Evolutionary conservation across 2,113 vertebrate species (phyloP), one percentile per base, ranked within the genome.

Genomic region (Nannobrachium achirus): DNA sequence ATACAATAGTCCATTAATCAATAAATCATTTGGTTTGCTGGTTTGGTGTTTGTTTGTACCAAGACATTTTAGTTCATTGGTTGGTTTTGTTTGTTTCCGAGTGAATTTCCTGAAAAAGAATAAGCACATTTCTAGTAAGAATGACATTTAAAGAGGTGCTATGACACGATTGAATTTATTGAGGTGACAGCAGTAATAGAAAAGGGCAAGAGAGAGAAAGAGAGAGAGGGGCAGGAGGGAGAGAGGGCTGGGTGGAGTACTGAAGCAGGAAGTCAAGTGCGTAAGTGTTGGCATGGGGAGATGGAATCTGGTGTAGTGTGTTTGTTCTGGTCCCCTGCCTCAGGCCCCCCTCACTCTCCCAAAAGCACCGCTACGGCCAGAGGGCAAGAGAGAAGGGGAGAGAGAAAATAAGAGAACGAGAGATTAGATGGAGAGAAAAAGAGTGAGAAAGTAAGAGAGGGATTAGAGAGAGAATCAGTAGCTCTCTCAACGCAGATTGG

Each of bases 301-400:
- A 80, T 87, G 86, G 89, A 89, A 88, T 89, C 82, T 76, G 67
- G 60, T 63, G 67, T 69, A 56, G 46, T 65, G 82, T 88, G 81
- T 88, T 89, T 88, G 77, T 74, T 85, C 83, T 89, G 82, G 80
- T 73, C 13, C 71, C 84, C 71, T 82, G 39, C 61, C 15, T 58
- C 56, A 52, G 79, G 75, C 79, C 77, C 79, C n/a, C 76, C 76
- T 64, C 33, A 33, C 63, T 49, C 55, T 63, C 65, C n/a, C 15
- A 9, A 16, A 5, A 59, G 40, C 20, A 25, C 20, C 20, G 20
- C 20, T 25, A 25, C 20, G 20, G 4, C 20, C 20, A 59, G 38
- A 14, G 20, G 14, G 55, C 25, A 9, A 1, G 49, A 70, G 38
- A 69, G 65, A 69, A 18, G 40, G 60, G 66, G 53, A 60, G 6